Percentiles rank a stretch among this genome's conserved stretches.
Evolutionary conservation across 2,888 invertebrate genomes (phyloP).

Genomic region (Epiblema foenella): DNA sequence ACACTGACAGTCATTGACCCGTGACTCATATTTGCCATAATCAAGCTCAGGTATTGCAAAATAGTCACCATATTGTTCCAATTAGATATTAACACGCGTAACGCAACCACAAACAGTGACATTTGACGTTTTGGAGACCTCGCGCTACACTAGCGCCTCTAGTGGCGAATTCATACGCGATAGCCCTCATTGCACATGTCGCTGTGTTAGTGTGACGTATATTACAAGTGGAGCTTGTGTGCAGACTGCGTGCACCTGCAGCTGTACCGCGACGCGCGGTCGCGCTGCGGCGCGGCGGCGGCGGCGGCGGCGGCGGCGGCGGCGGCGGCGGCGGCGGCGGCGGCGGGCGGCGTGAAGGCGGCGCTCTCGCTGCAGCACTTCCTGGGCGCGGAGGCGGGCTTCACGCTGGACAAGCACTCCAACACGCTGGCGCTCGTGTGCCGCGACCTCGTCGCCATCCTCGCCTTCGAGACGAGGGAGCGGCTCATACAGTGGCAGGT

Average conservation of each 20-base stretch:
- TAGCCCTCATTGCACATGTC: too few relatives aligned
- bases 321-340: conserved; percentile 88
- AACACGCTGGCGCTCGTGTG: conserved; percentile 95
- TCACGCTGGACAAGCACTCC: conserved; percentile 95
- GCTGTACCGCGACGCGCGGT: conserved; percentile 93
- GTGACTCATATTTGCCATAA: too few relatives aligned
- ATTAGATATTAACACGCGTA: too few relatives aligned
- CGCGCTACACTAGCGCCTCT: too few relatives aligned
- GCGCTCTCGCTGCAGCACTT: conserved; percentile 93
- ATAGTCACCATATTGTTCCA: too few relatives aligned
- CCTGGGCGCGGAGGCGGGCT: conserved; percentile 93
- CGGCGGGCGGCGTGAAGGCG: conserved; percentile 88
- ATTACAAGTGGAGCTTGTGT: too few relatives aligned
- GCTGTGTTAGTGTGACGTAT: too few relatives aligned
- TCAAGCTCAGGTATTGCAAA: too few relatives aligned
- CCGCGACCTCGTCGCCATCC: conserved; percentile 92
- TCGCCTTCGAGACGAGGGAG: conserved; percentile 95
- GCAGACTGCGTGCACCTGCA: conserved; percentile 95
- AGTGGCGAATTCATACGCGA: too few relatives aligned
- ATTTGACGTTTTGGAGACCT: too few relatives aligned
- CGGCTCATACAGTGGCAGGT: conserved; percentile 95
- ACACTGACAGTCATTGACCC: too few relatives aligned
- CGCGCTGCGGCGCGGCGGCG: conserved; percentile 85
- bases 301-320: conserved; percentile 79
- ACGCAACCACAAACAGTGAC: too few relatives aligned